These are phyloP conservation scores for Copidosoma floridanum DNA, from an alignment of 1,140 invertebrate species.

Conservation along the genomic window DNA sequence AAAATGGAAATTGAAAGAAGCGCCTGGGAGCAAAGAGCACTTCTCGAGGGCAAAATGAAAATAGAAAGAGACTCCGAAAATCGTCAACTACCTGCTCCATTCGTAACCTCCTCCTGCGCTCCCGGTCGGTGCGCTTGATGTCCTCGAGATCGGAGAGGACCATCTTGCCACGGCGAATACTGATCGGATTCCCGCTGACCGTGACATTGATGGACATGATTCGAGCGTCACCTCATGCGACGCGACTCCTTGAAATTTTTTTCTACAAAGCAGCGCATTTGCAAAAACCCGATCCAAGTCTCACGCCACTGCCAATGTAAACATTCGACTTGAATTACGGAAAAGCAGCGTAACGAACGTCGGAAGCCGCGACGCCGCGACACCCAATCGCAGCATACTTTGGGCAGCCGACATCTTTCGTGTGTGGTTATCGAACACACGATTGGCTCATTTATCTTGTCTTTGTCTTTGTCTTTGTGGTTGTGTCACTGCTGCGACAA, in stretches of 20 bases:
- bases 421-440: too few relatives aligned
- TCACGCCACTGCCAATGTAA: too few relatives aligned
- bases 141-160: slow-evolving; percentile 52
- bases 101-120: slow-evolving; percentile 58
- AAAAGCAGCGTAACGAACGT: slow-evolving; percentile 15
- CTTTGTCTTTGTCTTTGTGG: too few relatives aligned
- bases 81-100: slow-evolving; percentile 53
- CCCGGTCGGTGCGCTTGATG: slow-evolving; percentile 54
- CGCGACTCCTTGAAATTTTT: too few relatives aligned
- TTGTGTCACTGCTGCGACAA: too few relatives aligned
- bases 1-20: too few relatives aligned
- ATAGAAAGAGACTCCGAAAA: background rate
- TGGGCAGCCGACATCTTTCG: background rate
- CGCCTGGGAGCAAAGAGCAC: too few relatives aligned
- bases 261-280: too few relatives aligned
- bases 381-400: background rate
- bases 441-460: too few relatives aligned
- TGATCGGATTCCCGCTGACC: slow-evolving; percentile 55
- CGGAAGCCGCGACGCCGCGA: background rate
- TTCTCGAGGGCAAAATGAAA: background rate
- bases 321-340: slow-evolving; percentile 25
- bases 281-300: too few relatives aligned
- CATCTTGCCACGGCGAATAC: slow-evolving; percentile 51
- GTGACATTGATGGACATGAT: slow-evolving; percentile 60
- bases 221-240: too few relatives aligned